These are phyloP conservation scores for Ischnura elegans DNA, from an alignment of 2,888 invertebrate genomes.

Conservation along the genomic window DNA sequence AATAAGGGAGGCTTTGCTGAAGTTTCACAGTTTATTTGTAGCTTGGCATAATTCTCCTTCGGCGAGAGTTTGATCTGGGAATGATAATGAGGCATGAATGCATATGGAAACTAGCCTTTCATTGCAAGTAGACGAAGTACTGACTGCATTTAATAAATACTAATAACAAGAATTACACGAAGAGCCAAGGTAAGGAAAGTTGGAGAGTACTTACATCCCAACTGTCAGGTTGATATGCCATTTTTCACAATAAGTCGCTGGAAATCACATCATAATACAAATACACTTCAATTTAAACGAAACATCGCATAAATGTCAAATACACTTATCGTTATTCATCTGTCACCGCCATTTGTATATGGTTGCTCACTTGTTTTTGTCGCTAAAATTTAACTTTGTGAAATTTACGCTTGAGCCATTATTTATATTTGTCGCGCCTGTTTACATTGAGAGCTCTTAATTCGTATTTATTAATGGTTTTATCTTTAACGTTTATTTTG, in stretches of 20 bases:
- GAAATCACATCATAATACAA: background rate
- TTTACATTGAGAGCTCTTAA: too few relatives aligned
- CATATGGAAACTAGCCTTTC: background rate
- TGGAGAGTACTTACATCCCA: conserved; percentile 27
- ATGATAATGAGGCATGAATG: background rate
- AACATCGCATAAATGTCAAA: conserved; percentile 24
- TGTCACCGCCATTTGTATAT: background rate
- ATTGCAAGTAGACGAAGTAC: too few relatives aligned
- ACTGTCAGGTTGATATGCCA: conserved; percentile 62
- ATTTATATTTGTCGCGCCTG: too few relatives aligned
- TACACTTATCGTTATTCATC: conserved; percentile 17
- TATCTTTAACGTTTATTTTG: too few relatives aligned
- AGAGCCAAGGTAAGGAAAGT: background rate
- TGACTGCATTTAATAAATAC: too few relatives aligned
- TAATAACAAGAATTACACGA: too few relatives aligned
- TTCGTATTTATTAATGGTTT: too few relatives aligned
- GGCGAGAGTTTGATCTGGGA: conserved; percentile 44
- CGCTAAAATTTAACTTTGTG: background rate
- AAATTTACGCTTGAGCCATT: too few relatives aligned
- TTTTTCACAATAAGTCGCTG: background rate
- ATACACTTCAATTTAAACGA: conserved; percentile 29
- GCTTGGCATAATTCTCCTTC: conserved; percentile 50
- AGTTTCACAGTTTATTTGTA: conserved; percentile 54
- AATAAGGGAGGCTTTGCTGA: conserved; percentile 41
- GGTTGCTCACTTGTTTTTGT: background rate